phyloP scores from a whole-genome alignment of 2,888 invertebrate species.

The Tridacna crocea region DNA sequence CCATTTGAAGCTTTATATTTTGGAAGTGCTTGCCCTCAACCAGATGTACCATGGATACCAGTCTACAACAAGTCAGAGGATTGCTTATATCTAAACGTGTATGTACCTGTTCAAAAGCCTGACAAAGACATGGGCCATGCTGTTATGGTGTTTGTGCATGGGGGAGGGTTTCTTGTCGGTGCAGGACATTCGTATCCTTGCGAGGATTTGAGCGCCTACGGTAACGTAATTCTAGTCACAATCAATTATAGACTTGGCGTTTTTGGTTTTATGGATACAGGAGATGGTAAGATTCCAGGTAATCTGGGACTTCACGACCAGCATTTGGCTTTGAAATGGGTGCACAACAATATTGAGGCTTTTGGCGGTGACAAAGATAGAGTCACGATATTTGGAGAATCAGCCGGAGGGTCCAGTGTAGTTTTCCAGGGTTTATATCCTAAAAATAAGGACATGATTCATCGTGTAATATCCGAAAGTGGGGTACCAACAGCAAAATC shows the following conservation, averaged over 20 bases:
- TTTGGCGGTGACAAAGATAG: conserved; percentile 74
- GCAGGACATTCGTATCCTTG: conserved; percentile 86
- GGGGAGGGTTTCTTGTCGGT: conserved; percentile 96
- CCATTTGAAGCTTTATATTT: not conserved
- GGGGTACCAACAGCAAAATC: conserved; percentile 36
- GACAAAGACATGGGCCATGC: conserved; percentile 84
- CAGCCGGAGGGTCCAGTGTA: conserved; percentile 69
- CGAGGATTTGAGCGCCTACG: conserved; percentile 22
- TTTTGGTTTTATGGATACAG: conserved; percentile 96
- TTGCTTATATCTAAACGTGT: conserved; percentile 96
- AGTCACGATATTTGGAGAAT: conserved; percentile 76
- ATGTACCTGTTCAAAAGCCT: conserved; percentile 88
- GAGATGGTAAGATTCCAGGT: conserved; percentile 90
- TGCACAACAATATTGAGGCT: conserved; percentile 92
- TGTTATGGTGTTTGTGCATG: conserved; percentile 96
- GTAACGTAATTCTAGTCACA: conserved; percentile 91
- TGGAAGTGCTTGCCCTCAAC: conserved; percentile 11
- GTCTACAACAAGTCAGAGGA: conserved; percentile 89
- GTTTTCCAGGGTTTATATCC: conserved; percentile 73
- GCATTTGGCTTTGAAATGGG: conserved; percentile 95
- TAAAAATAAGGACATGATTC: conserved; percentile 61
- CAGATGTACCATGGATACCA: not conserved
- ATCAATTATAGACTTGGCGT: conserved; percentile 96
- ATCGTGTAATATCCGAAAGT: conserved; percentile 74
- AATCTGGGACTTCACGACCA: conserved; percentile 98